phyloP scores from a whole-genome alignment of 2,113 vertebrate species.

The Albula goreensis region DNA sequence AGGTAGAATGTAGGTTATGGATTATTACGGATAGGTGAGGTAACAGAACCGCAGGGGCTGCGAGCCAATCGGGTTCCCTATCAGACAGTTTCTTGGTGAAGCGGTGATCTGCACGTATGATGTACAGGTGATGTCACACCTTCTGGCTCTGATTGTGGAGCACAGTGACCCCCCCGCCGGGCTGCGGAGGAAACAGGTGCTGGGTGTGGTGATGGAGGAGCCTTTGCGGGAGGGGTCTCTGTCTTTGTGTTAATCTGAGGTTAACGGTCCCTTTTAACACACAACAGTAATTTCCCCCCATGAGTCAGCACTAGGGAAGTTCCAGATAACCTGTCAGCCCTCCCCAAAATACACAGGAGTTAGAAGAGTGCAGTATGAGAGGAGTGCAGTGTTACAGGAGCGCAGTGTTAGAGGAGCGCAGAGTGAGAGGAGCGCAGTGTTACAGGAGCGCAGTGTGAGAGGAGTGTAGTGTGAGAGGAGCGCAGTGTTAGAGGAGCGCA shows the following conservation, averaged over 20 bases:
- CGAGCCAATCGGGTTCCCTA: background rate
- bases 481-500: no score
- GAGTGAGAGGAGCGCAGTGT: no score
- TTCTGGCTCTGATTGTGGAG: background rate
- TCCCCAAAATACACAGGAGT: background rate
- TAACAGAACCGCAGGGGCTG: no score
- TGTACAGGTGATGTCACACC: background rate
- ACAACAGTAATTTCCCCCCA: background rate
- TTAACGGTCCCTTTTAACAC: background rate
- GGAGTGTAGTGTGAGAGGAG: no score
- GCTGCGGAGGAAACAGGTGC: no score
- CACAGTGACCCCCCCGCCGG: background rate
- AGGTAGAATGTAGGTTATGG: no score
- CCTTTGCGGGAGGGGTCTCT: background rate
- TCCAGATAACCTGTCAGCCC: no score
- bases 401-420: no score
- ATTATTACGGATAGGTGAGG: no score
- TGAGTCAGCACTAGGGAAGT: background rate
- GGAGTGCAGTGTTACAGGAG: no score
- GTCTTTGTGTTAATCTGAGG: background rate
- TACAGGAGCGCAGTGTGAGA: no score
- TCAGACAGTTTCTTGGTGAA: background rate
- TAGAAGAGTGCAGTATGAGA: no score
- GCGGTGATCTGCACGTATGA: background rate
- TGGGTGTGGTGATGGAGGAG: background rate